phyloP scores from a whole-genome alignment of 2,113 vertebrate species.

The Salminus brasiliensis region DNA sequence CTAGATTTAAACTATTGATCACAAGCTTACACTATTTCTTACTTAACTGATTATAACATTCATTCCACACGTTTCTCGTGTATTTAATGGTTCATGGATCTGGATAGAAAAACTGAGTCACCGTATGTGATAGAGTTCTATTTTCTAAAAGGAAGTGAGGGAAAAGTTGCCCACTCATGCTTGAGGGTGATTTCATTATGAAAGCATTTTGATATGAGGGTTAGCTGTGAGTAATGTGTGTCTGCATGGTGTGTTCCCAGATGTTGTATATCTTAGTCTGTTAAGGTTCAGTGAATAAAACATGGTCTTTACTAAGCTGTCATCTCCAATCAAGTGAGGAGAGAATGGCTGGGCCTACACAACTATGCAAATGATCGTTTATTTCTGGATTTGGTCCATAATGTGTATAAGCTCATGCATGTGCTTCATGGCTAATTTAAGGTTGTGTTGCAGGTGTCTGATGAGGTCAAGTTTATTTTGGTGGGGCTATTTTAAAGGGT shows the following conservation, averaged over 20 bases:
- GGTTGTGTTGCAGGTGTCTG: background rate
- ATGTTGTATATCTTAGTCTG: background rate
- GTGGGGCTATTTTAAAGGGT: background rate
- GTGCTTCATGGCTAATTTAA: slow-evolving; percentile 9
- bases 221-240: background rate
- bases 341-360: background rate
- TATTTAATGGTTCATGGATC: background rate
- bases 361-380: slow-evolving; percentile 32
- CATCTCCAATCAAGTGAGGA: slow-evolving; percentile 13
- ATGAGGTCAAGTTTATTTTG: background rate
- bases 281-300: too few species aligned
- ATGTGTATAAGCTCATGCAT: background rate
- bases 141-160: background rate
- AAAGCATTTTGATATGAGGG: background rate
- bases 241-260: background rate
- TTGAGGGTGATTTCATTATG: background rate
- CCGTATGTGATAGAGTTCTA: background rate
- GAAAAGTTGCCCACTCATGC: background rate
- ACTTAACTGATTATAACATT: too few species aligned
- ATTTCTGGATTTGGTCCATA: slow-evolving; percentile 4
- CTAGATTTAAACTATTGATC: background rate
- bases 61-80: too few species aligned
- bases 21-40: too few species aligned
- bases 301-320: background rate
- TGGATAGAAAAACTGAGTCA: slow-evolving; percentile 3